Percentiles rank a stretch among this genome's conserved stretches.
Conservation (phyloP, 2,797 vertebrate species). For the Parauchenoglanis punctatus region DNA sequence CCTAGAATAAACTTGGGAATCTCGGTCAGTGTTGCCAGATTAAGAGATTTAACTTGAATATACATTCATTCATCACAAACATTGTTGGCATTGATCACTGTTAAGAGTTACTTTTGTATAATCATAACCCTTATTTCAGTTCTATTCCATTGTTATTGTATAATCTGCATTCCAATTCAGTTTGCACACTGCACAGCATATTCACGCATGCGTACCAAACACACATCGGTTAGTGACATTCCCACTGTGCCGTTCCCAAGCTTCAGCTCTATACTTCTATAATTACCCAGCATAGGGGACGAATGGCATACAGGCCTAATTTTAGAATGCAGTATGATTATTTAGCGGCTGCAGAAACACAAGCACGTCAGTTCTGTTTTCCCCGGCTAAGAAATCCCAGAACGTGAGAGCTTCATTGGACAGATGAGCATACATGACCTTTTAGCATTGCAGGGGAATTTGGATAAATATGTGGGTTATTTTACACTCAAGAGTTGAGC, state of each 20-base stretch:
- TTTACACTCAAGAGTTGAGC: background rate
- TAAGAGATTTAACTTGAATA: background rate
- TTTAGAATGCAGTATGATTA: slow-evolving; percentile 45
- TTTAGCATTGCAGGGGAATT: slow-evolving; percentile 3
- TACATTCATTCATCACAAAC: background rate
- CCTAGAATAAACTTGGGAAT: background rate
- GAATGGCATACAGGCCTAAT: slow-evolving; percentile 36
- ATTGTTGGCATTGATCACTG: background rate
- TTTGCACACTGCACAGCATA: background rate
- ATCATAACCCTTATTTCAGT: background rate
- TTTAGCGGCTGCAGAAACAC: slow-evolving; percentile 49
- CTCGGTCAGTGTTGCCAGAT: background rate
- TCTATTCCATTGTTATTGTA: background rate
- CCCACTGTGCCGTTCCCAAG: slow-evolving; percentile 6
- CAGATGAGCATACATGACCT: slow-evolving; percentile 25
- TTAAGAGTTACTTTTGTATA: background rate
- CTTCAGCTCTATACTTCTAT: slow-evolving; percentile 19
- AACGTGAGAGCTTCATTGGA: slow-evolving; percentile 10
- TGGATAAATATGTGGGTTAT: background rate
- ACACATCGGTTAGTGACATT: background rate
- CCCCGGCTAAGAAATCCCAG: background rate
- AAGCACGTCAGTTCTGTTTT: slow-evolving; percentile 9
- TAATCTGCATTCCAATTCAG: background rate
- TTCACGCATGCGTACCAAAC: background rate
- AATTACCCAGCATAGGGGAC: slow-evolving; percentile 36